phyloP scores from a whole-genome alignment of 2,888 invertebrate species.

The Drosophila siamana region DNA sequence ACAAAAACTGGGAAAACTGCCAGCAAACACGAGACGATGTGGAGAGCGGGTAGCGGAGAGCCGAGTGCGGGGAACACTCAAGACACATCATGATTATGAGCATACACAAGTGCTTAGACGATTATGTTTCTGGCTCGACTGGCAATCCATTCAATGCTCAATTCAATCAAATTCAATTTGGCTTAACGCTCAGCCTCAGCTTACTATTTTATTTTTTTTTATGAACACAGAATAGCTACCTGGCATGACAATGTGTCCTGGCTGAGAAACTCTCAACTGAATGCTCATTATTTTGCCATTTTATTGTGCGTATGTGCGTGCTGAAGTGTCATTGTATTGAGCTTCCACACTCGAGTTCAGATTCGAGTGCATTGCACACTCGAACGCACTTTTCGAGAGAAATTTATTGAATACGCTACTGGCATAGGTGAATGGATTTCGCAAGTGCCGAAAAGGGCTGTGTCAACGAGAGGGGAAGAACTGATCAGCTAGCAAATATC shows the following conservation, averaged over 20 bases:
- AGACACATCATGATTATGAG: slow-evolving; percentile 15
- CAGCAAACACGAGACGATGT: not conserved
- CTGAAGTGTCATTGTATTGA: slow-evolving; percentile 59
- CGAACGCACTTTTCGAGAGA: slow-evolving; percentile 61
- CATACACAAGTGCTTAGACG: not conserved
- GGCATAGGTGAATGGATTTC: slow-evolving; percentile 53
- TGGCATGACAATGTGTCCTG: slow-evolving; percentile 55
- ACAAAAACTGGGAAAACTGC: slow-evolving; percentile 8
- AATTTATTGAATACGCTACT: slow-evolving; percentile 56
- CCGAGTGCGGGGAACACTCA: not conserved
- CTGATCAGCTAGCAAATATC: slow-evolving; percentile 13
- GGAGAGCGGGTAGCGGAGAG: not conserved
- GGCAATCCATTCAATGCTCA: slow-evolving; percentile 23
- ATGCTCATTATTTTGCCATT: slow-evolving; percentile 79
- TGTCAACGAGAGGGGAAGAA: slow-evolving; percentile 20
- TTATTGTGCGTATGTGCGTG: slow-evolving; percentile 64
- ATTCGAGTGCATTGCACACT: slow-evolving; percentile 58
- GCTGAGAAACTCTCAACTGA: slow-evolving; percentile 59
- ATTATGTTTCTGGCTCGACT: slow-evolving; percentile 27
- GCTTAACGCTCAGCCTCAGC: slow-evolving; percentile 42
- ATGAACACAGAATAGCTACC: slow-evolving; percentile 45
- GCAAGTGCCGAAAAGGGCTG: slow-evolving; percentile 70
- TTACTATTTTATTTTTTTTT: slow-evolving; percentile 8
- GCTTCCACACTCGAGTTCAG: slow-evolving; percentile 7
- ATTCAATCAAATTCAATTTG: slow-evolving; percentile 52